Base-by-base conservation (phyloP, 2,797 vertebrate genomes). In the Syngnathus rostellatus region DNA sequence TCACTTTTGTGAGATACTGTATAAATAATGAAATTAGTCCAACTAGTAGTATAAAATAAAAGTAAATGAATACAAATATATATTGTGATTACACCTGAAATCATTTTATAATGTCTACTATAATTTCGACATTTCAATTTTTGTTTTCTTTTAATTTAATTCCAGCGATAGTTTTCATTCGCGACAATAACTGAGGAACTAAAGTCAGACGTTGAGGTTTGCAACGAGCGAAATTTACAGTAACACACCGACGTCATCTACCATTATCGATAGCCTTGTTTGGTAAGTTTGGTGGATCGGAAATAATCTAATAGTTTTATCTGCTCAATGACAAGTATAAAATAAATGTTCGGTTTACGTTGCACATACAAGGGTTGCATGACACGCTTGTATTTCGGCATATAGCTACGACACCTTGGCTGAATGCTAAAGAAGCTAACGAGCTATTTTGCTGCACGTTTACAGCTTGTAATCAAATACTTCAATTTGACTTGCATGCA, bases 231-330 rank as follows among this genome's bases (percentile, higher is more conserved):
- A 45, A n/a, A 72, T 80, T 77, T 7, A 62, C 31, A 0, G 86
- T 81, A 43, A 83, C 86, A 74, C 86, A 19, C 41, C 37, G 17
- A 63, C 71, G 69, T 77, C 69, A 77, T 71, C 25, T 60, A 43
- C 38, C 66, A 76, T 64, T 10, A 58, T 3, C 38, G 25, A 38
- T 66, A 39, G 66, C 60, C 0, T 21, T 65, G 43, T 66, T 68
- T 21, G 82, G 83, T 87, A 67, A 81, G 81, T 77, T 66, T 17
- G 9, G 51, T 16, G 31, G 3, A n/a, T 46, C 48, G 6, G n/a
- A 48, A 25, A 0, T 51, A 3, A 38, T 8, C 17, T 5, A n/a
- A 5, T 8, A 0, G 63, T 12, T 8, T 46, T 11, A 57, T 21
- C 5, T 58, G 10, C n/a, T 0, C 41, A 23, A 1, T 17, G 0